Conservation (phyloP, 2,888 invertebrate species). For the Ochropleura plecta region DNA sequence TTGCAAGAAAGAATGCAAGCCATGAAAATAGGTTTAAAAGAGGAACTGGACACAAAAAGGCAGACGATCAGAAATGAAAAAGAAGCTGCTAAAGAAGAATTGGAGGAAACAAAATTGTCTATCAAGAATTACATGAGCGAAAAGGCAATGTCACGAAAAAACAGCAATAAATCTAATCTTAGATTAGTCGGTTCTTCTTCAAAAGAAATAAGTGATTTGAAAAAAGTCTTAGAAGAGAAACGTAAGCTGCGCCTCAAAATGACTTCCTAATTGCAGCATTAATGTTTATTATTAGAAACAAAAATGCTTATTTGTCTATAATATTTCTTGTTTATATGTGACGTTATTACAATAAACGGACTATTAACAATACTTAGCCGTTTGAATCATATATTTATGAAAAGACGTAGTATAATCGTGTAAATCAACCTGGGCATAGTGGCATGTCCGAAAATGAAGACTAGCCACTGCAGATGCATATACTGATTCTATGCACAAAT, state of each 20-base stretch:
- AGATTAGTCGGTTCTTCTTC: slow-evolving; percentile 65
- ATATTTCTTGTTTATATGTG: slow-evolving; percentile 49
- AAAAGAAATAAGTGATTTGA: slow-evolving; percentile 87
- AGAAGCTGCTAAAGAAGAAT: slow-evolving; percentile 82
- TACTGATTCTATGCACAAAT: background rate
- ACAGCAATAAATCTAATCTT: slow-evolving; percentile 73
- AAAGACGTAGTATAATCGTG: background rate
- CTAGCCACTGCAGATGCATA: background rate
- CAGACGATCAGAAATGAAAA: slow-evolving; percentile 84
- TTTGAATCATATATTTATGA: background rate
- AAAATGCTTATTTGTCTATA: slow-evolving; percentile 54
- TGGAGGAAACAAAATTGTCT: slow-evolving; percentile 85
- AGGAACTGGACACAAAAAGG: slow-evolving; percentile 89
- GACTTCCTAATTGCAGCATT: slow-evolving; percentile 40
- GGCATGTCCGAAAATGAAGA: background rate
- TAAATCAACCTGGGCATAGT: background rate
- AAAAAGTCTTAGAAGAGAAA: slow-evolving; percentile 87
- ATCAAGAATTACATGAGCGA: slow-evolving; percentile 82
- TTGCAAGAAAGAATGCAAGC: slow-evolving; percentile 89
- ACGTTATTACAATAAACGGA: slow-evolving; percentile 46
- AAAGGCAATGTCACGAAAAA: slow-evolving; percentile 74
- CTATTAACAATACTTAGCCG: background rate
- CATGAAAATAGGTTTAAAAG: slow-evolving; percentile 87
- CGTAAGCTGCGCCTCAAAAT: slow-evolving; percentile 78
- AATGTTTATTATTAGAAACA: slow-evolving; percentile 44